Percentiles rank a stretch among this genome's conserved stretches.
Evolutionary conservation across 1,140 invertebrate species (phyloP).

Genomic region (Oncopodura yosiiana): DNA sequence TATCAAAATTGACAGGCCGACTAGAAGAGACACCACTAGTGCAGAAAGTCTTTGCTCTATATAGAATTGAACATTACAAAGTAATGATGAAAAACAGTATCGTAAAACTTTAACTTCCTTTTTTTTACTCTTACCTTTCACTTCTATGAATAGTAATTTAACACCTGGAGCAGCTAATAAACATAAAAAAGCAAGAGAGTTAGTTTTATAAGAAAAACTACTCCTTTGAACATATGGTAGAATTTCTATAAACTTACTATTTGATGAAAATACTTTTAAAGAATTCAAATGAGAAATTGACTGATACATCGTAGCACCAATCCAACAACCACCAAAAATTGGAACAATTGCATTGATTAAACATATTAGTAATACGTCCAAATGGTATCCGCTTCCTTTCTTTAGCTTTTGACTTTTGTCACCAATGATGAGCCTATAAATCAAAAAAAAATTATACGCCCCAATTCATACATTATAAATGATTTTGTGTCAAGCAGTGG

Average conservation of each 20-base stretch:
- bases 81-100: too few species aligned
- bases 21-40: constrained; percentile 59
- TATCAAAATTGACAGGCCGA: constrained; percentile 71
- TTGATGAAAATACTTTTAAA: constrained; percentile 82
- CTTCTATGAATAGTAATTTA: constrained; percentile 79
- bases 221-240: too few species aligned
- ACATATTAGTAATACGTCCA: constrained; percentile 84
- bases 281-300: constrained; percentile 86
- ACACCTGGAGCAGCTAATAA: constrained; percentile 95
- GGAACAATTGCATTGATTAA: constrained; percentile 65
- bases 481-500: too few species aligned
- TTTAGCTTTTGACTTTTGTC: constrained; percentile 82
- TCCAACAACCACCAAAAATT: constrained; percentile 81
- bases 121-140: constrained; percentile 67
- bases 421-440: constrained; percentile 74
- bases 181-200: too few species aligned
- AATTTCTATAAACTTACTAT: too few species aligned
- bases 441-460: too few species aligned
- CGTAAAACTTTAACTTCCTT: too few species aligned
- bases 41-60: constrained; percentile 72
- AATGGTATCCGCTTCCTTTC: constrained; percentile 91
- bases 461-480: too few species aligned
- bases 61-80: constrained; percentile 7
- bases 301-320: constrained; percentile 88
- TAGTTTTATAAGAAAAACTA: too few species aligned